These are phyloP conservation scores for Eupsilia transversa DNA, from an alignment of 2,888 invertebrate genomes.

Conservation along the genomic window DNA sequence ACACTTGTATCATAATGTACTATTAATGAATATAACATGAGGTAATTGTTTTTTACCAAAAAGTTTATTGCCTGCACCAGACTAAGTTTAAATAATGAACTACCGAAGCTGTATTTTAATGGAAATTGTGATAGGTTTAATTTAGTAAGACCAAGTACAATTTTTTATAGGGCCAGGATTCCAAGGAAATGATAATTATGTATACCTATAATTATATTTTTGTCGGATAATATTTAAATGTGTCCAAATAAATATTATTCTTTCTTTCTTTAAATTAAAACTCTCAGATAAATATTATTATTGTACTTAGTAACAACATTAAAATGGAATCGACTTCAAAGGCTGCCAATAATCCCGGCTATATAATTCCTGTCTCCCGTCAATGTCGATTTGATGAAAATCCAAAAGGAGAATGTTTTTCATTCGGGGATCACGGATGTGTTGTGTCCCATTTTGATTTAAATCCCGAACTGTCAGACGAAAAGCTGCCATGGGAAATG, in stretches of 20 bases:
- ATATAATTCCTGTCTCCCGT: neutral
- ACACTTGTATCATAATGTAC: no score
- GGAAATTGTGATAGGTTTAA: neutral
- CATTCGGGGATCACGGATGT: neutral
- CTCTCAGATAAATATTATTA: neutral
- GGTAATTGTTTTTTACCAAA: neutral
- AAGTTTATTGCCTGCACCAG: neutral
- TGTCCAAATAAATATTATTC: no score
- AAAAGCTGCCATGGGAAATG: neutral
- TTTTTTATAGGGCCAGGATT: neutral
- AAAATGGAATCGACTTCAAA: neutral
- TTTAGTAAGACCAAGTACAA: neutral
- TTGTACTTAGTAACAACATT: neutral
- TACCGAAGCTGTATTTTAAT: neutral
- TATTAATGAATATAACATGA: neutral
- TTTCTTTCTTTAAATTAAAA: no score
- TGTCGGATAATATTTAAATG: neutral
- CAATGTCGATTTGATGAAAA: neutral
- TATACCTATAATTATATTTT: no score
- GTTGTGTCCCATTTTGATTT: conserved; percentile 13
- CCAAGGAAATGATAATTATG: neutral
- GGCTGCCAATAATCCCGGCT: conserved; percentile 3
- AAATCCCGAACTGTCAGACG: conserved; percentile 4
- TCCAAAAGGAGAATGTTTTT: neutral
- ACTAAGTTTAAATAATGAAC: neutral